A percentile compares a stretch with the other conserved stretches of the same genome.
These are phyloP conservation scores for Mormoops blainvillei DNA, from an alignment of 2,113 vertebrate genomes.

Conservation along the genomic window DNA sequence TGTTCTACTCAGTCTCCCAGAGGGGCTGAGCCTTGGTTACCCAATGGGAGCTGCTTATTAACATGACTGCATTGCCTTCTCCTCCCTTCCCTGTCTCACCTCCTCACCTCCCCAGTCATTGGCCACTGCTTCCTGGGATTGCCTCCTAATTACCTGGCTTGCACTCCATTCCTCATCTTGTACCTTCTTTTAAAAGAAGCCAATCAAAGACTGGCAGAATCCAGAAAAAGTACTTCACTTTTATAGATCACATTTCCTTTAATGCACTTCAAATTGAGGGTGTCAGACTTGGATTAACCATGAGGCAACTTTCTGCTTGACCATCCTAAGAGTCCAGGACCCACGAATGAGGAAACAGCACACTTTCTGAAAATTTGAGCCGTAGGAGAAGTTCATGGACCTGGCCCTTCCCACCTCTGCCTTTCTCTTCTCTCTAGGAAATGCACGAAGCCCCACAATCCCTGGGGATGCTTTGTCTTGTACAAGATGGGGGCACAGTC, in stretches of 20 bases:
- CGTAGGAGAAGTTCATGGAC: neutral
- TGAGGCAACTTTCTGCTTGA: neutral
- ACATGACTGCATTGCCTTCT: neutral
- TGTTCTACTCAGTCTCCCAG: neutral
- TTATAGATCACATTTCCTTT: neutral
- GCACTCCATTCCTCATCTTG: neutral
- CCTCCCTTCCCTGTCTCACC: neutral
- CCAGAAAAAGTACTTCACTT: neutral
- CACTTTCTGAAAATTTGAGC: neutral
- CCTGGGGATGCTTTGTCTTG: conserved; percentile 1
- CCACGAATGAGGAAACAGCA: neutral
- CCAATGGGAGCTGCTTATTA: neutral
- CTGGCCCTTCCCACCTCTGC: neutral
- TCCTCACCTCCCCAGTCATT: neutral
- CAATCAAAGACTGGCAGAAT: neutral
- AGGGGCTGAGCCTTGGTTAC: neutral
- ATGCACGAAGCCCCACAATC: neutral
- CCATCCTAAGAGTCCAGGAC: neutral
- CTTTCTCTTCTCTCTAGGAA: neutral
- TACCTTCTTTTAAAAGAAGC: neutral
- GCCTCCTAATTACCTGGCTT: neutral
- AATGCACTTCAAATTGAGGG: neutral
- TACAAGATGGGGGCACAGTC: neutral
- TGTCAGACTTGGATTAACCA: neutral
- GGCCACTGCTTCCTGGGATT: neutral